phyloP scores from a whole-genome alignment of 2,888 invertebrate genomes.

The Erebia epiphron region DNA sequence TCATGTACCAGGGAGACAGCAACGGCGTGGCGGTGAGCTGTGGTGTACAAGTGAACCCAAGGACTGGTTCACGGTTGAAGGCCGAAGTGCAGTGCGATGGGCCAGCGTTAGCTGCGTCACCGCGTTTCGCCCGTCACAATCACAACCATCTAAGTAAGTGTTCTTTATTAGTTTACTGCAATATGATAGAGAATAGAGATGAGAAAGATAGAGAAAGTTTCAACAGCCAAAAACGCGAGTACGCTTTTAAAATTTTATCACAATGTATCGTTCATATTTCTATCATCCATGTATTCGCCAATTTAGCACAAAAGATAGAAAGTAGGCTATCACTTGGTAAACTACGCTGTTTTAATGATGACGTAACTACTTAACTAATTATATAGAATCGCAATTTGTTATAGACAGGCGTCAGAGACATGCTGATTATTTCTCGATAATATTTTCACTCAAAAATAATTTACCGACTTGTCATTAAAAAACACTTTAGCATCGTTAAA shows the following conservation, averaged over 20 bases:
- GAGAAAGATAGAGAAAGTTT: background rate
- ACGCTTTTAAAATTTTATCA: no score
- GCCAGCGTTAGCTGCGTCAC: slow-evolving; percentile 82
- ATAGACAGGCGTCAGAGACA: no score
- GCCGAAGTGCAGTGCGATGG: slow-evolving; percentile 78
- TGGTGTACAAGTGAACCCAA: slow-evolving; percentile 83
- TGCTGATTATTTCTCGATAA: background rate
- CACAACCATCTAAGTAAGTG: slow-evolving; percentile 84
- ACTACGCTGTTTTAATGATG: no score
- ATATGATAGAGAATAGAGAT: background rate
- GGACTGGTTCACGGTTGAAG: slow-evolving; percentile 85
- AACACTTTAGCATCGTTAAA: background rate
- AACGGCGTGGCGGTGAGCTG: slow-evolving; percentile 53
- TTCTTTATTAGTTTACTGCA: background rate
- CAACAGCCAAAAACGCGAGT: background rate
- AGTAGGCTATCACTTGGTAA: no score
- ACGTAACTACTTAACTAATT: no score
- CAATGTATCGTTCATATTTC: no score
- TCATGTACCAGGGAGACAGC: slow-evolving; percentile 42
- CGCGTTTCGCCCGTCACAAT: slow-evolving; percentile 87
- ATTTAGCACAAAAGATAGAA: no score
- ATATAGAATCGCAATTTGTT: no score
- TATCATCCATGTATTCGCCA: no score
- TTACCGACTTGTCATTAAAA: background rate
- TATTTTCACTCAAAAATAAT: background rate